phyloP scores from a whole-genome alignment of 2,797 vertebrate species.

The Philypnodon macrostomus region DNA sequence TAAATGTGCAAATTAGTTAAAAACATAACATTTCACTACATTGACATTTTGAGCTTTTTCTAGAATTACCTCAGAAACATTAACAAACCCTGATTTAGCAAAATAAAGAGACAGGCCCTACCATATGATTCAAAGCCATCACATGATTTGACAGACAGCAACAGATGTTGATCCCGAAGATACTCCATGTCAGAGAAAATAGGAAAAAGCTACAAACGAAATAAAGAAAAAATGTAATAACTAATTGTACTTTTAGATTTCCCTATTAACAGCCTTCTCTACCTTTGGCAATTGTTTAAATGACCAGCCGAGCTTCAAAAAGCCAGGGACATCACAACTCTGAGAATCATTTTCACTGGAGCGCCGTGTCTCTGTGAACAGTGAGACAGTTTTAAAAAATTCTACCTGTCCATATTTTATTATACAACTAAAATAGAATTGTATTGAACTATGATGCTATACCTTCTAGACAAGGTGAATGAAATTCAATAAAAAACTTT shows the following conservation, averaged over 20 bases:
- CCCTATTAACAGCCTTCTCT: neutral
- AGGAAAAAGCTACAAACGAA: conserved; percentile 73
- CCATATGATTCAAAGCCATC: conserved; percentile 86
- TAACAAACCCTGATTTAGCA: neutral
- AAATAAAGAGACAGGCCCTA: conserved; percentile 40
- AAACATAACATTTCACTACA: too few relatives aligned
- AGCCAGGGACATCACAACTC: conserved; percentile 78
- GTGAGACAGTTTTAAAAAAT: conserved; percentile 1
- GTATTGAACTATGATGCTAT: neutral
- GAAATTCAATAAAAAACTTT: conserved; percentile 83
- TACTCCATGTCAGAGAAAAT: conserved; percentile 75
- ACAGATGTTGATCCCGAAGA: conserved; percentile 81
- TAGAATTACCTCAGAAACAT: too few relatives aligned
- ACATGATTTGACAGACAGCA: conserved; percentile 82
- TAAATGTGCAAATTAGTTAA: too few relatives aligned
- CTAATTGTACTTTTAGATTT: neutral
- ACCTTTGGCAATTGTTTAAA: conserved; percentile 84
- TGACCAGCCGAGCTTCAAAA: conserved; percentile 83
- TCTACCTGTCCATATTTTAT: neutral
- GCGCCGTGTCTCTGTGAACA: conserved; percentile 72
- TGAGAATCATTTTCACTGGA: conserved; percentile 82
- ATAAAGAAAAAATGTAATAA: conserved; percentile 2
- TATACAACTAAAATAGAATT: conserved; percentile 1
- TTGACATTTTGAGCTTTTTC: too few relatives aligned
- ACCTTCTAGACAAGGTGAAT: conserved; percentile 82